Evolutionary conservation across 2,797 vertebrate genomes (phyloP), one percentile per base, ranked within the genome.

Genomic region (Chiloscyllium punctatum): DNA sequence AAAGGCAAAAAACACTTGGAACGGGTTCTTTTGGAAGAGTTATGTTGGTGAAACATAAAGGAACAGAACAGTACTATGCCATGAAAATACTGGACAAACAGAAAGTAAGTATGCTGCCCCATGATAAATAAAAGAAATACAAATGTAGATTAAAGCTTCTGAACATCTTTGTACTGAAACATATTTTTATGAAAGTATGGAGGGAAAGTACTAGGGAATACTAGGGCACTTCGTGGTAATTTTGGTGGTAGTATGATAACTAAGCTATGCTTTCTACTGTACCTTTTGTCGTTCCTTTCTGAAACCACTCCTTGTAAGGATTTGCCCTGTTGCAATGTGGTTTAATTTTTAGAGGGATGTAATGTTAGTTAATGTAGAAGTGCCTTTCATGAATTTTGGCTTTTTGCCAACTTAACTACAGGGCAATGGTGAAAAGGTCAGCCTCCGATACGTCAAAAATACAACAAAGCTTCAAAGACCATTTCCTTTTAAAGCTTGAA

Each of bases 21-120:
- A 99, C 99, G 7, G 99, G 99, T 96, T 99, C 99, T 30, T 99
- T 99, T 66, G 99, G 99, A 95, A 98, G 99, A 97, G 99, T 99
- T 96, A 99, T 99, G 99, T 97, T 99, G 96, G 99, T 99, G 97
- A 99, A 99, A 97, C 99, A 99, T 97, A 99, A 98, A 98, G 98
- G 98, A 97, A 98, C 98, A 95, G 99, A 99, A 96, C 98, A 99
- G 98, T 99, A 99, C 98, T 99, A 98, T 90, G 99, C 99, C 96
- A 99, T 99, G 99, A 99, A 99, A 98, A 99, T 99, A 97, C 97
- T 99, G 98, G 99, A 99, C 98, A 99, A 99, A 98, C 98, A 99
- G 97, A 99, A 99, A 98, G 99, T 99, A 96, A 96, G 98, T 98
- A 96, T 84, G 27, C 37, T 16, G 7, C 1, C 66, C 18, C 21